These are phyloP conservation scores for Oedothorax gibbosus DNA, from an alignment of 1,140 invertebrate species.

Conservation along the genomic window DNA sequence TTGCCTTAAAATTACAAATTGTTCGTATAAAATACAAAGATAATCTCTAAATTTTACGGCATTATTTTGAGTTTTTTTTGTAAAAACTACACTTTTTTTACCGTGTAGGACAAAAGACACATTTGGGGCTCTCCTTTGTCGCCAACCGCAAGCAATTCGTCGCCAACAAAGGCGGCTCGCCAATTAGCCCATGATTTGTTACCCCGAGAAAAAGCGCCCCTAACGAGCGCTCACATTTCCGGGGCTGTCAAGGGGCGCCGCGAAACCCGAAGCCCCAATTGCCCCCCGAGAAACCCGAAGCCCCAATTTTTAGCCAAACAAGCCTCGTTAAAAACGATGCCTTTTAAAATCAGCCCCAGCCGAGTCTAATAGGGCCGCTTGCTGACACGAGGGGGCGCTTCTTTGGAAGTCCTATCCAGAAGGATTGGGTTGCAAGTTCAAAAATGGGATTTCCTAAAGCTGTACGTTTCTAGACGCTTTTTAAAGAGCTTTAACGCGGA, in stretches of 20 bases:
- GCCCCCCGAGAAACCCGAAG: constrained; percentile 41
- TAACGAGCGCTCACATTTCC: constrained; percentile 50
- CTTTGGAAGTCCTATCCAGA: too few species aligned
- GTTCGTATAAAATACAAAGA: not conserved
- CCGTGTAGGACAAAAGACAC: not conserved
- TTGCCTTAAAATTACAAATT: not conserved
- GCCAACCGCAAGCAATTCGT: not conserved
- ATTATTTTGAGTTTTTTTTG: not conserved
- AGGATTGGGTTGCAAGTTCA: too few species aligned
- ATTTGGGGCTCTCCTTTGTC: not conserved
- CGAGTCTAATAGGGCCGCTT: too few species aligned
- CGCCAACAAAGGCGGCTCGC: constrained; percentile 29
- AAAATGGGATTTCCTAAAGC: too few species aligned
- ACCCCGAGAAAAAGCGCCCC: constrained; percentile 38
- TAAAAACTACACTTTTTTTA: too few species aligned
- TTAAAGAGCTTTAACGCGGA: too few species aligned
- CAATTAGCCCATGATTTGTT: constrained; percentile 59
- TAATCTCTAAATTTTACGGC: not conserved
- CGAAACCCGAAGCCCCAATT: constrained; percentile 53
- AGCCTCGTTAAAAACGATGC: constrained; percentile 58
- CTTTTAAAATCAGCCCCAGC: constrained; percentile 37
- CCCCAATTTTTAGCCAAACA: constrained; percentile 58
- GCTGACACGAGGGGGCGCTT: too few species aligned
- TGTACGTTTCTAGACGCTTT: too few species aligned
- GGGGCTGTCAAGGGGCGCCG: constrained; percentile 41